Conservation (phyloP, 2,797 vertebrate genomes). For the Propithecus deckenii region DNA sequence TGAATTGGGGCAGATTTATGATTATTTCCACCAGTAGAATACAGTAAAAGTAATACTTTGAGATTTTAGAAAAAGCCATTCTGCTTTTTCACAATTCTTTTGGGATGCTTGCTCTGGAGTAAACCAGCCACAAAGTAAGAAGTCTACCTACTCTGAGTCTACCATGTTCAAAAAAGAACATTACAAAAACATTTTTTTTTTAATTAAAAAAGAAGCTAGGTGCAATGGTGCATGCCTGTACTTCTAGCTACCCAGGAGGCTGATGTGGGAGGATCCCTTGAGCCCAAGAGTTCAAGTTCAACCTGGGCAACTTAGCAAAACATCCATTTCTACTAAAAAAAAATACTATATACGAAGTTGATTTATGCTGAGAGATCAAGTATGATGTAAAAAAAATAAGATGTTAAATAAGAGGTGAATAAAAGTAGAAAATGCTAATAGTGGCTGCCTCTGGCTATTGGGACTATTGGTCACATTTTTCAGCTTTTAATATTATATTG, state of each 20-base stretch:
- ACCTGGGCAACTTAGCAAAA: not conserved
- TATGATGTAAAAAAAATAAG: not conserved
- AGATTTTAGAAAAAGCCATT: not conserved
- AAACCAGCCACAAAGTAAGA: not conserved
- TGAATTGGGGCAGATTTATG: not conserved
- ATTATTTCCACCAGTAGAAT: not conserved
- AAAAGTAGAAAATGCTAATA: not conserved
- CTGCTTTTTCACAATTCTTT: not conserved
- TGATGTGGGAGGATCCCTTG: not conserved
- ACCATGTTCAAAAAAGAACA: not conserved
- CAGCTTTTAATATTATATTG: not conserved
- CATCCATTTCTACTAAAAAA: not conserved
- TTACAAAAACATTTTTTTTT: not conserved
- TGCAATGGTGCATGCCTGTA: not conserved
- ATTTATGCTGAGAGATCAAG: not conserved
- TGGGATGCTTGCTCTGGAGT: not conserved
- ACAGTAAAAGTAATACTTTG: not conserved
- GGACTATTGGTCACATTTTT: not conserved
- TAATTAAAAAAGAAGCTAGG: not conserved
- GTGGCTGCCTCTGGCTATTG: not conserved
- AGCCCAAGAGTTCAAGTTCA: not conserved
- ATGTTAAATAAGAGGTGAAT: not conserved
- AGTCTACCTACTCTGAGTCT: not conserved
- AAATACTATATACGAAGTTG: not conserved
- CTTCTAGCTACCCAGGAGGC: not conserved